Evolutionary conservation across 1,140 invertebrate species (phyloP).

Genomic region (Temnothorax curvispinosus): DNA sequence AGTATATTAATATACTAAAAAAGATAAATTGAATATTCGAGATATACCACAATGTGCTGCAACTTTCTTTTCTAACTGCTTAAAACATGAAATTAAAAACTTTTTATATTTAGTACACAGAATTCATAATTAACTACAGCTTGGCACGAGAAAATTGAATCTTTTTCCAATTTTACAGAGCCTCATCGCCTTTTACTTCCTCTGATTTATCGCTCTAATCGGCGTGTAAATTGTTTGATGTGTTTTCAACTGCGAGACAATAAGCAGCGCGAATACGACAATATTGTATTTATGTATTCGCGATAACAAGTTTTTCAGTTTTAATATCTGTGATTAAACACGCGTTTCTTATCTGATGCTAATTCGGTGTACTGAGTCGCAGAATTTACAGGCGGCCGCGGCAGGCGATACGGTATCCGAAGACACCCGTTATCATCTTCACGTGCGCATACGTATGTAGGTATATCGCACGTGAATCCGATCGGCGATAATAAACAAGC

Average conservation of each 20-base stretch:
- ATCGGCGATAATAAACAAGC: slow-evolving; percentile 76
- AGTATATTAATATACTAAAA: background rate
- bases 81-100: background rate
- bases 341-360: slow-evolving; percentile 27
- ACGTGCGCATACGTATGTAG: slow-evolving; percentile 67
- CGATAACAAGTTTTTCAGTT: slow-evolving; percentile 17
- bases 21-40: background rate
- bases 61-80: background rate
- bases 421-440: slow-evolving; percentile 72
- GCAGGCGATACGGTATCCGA: slow-evolving; percentile 30
- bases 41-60: background rate
- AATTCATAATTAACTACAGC: background rate
- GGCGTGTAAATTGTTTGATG: background rate
- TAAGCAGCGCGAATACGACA: background rate
- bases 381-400: slow-evolving; percentile 39
- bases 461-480: slow-evolving; percentile 74
- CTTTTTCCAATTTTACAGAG: background rate
- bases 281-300: background rate
- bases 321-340: slow-evolving; percentile 36
- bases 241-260: background rate
- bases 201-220: slow-evolving; percentile 26
- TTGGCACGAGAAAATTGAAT: background rate
- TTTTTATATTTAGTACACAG: background rate
- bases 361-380: slow-evolving; percentile 31
- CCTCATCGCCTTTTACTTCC: background rate